Evolutionary conservation across 2,797 vertebrate genomes (phyloP).

Genomic region (Gallinago stenura): DNA sequence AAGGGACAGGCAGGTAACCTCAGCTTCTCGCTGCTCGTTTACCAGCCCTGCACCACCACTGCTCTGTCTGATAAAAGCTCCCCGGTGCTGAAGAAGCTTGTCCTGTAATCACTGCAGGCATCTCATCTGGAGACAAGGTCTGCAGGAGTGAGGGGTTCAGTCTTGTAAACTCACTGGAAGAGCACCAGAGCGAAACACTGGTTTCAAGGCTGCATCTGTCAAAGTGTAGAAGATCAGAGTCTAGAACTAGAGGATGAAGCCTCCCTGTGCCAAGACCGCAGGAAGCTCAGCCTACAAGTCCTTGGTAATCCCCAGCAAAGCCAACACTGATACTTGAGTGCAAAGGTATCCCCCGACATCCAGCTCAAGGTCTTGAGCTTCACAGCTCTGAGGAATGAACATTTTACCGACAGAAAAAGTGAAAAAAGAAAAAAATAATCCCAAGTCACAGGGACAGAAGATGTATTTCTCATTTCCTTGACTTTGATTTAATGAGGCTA

Average conservation of each 20-base stretch:
- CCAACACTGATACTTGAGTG: neutral
- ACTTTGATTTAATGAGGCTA: neutral
- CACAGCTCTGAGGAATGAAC: neutral
- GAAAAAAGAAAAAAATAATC: neutral
- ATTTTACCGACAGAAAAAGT: neutral
- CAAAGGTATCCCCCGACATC: neutral
- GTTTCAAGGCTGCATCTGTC: neutral
- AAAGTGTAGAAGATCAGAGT: neutral
- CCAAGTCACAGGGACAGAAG: neutral
- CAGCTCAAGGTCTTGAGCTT: neutral
- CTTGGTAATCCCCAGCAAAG: neutral
- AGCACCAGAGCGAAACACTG: neutral
- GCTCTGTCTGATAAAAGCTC: rapidly evolving
- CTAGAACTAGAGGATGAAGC: neutral
- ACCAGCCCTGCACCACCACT: neutral
- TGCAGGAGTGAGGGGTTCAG: neutral
- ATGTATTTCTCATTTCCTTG: neutral
- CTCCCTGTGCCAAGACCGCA: neutral
- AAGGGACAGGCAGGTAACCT: neutral
- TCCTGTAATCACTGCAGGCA: neutral
- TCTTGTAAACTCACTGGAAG: neutral
- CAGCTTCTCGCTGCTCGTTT: neutral
- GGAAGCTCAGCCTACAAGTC: neutral
- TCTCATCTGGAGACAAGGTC: rapidly evolving
- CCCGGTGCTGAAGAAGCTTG: neutral